Percentiles rank a stretch among this genome's conserved stretches.
phyloP scores from a whole-genome alignment of 2,113 vertebrate species.

The Oophaga pumilio region DNA sequence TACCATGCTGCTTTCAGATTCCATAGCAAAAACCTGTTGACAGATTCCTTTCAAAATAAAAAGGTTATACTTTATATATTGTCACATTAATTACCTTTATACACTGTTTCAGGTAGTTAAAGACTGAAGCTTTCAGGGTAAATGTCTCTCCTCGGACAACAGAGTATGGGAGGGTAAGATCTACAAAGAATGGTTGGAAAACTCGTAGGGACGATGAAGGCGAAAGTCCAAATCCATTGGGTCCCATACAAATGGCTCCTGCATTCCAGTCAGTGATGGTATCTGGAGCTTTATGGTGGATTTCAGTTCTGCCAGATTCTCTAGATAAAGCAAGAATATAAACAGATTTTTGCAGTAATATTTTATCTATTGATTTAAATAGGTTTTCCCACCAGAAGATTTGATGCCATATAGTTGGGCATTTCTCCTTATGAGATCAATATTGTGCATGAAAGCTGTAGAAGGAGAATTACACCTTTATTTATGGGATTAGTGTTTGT shows the following conservation, averaged over 20 bases:
- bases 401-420: too few relatives aligned
- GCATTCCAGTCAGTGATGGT: constrained; percentile 84
- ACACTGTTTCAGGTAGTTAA: constrained; percentile 76
- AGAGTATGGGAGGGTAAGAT: constrained; percentile 86
- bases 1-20: too few relatives aligned
- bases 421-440: too few relatives aligned
- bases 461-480: too few relatives aligned
- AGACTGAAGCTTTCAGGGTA: constrained; percentile 81
- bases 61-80: neutral
- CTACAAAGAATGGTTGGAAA: constrained; percentile 86
- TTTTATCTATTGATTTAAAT: neutral
- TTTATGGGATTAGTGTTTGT: too few relatives aligned
- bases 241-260: constrained; percentile 79
- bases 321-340: constrained; percentile 59
- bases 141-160: constrained; percentile 84
- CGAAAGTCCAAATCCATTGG: constrained; percentile 79
- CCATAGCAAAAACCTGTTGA: too few relatives aligned
- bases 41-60: too few relatives aligned
- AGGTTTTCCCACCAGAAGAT: too few relatives aligned
- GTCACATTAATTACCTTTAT: constrained; percentile 62
- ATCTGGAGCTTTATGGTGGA: constrained; percentile 75
- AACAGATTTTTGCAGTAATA: neutral
- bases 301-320: constrained; percentile 58
- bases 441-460: too few relatives aligned
- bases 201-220: constrained; percentile 68